Evolutionary conservation across 2,888 invertebrate species (phyloP).

Genomic region (Ditylenchus weischeri): DNA sequence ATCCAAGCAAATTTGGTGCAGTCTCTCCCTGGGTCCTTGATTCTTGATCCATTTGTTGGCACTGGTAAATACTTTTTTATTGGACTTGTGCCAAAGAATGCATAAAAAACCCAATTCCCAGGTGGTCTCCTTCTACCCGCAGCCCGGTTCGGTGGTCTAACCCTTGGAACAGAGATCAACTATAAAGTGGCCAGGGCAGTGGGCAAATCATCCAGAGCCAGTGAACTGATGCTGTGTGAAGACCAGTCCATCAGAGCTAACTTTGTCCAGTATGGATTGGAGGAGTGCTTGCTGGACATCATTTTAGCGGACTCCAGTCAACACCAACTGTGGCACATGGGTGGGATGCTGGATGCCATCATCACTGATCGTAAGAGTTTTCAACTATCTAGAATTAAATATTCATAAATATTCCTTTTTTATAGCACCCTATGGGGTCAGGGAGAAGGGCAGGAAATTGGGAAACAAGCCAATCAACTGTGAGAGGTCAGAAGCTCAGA

Average conservation of each 20-base stretch:
- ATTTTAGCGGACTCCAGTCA: conserved; percentile 86
- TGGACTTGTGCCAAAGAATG: not conserved
- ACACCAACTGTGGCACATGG: conserved; percentile 69
- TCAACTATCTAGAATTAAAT: not conserved
- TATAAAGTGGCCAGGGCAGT: conserved; percentile 84
- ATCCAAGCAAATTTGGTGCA: conserved; percentile 92
- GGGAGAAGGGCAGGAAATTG: conserved; percentile 84
- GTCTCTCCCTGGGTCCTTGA: conserved; percentile 71
- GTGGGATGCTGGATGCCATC: conserved; percentile 77
- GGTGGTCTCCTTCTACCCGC: conserved; percentile 75
- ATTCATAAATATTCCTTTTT: conserved; percentile 24
- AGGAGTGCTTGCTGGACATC: conserved; percentile 76
- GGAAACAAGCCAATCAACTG: conserved; percentile 62
- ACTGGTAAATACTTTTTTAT: conserved; percentile 61
- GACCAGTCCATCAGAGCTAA: conserved; percentile 86
- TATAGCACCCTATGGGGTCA: conserved; percentile 91
- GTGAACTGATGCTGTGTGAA: conserved; percentile 61
- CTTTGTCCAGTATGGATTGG: conserved; percentile 80
- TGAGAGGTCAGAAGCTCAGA: no score
- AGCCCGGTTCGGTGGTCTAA: conserved; percentile 81
- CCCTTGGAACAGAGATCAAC: conserved; percentile 81
- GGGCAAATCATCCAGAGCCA: conserved; percentile 34
- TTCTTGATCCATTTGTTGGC: conserved; percentile 92
- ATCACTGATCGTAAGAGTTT: conserved; percentile 75
- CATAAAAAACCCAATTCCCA: conserved; percentile 2